Base-by-base conservation (phyloP, 2,888 invertebrate species). In the Lasius fuliginosus region DNA sequence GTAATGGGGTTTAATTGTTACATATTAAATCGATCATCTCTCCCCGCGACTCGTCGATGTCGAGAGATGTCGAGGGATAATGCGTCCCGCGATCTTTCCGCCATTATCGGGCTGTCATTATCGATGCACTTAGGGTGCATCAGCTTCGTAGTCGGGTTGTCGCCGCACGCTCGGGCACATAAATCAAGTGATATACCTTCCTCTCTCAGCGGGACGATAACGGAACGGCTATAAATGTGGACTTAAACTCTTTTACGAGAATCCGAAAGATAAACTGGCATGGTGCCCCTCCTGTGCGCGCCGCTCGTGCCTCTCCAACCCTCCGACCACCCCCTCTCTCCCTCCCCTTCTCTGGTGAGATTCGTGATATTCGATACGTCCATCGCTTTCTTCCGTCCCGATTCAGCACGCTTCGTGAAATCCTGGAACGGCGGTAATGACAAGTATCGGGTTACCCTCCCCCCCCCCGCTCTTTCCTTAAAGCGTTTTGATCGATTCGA, bases 241-340 rank as follows among this genome's bases (percentile, higher is more conserved):
- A 87, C 89, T 89, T 87, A 89, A 88, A 87, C 87, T 86, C 87
- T 86, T 87, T 89, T 90, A 90, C 88, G 87, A 90, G 87, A 83
- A 86, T 85, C 75, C 86, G 86, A 86, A 86, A 83, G 90, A 89
- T 89, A 87, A 89, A 88, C 84, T 74, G 85, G 77, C 81, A 85
- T 68, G 40, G 36, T 74, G 42, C 75, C 46, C 15, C 11, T 30
- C 11, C 33, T 4, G 36, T 42, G 11, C 30, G 23, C 23, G 23
- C 27, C 40, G 12, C 67, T 27, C 40, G 27, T 49, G n/a, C 65
- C 53, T 1, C 18, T 23, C 30, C 15, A 6, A 18, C 49, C 18
- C 27, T 67, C 56, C 49, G 79, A 64, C 36, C 62, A 27, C 36
- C 12, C 2, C 8, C 15, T 1, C 36, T 9, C 9, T n/a, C 46